Percentiles rank a stretch among this genome's conserved stretches.
Evolutionary conservation across 2,113 vertebrate genomes (phyloP).

Genomic region (Thermophis baileyi): DNA sequence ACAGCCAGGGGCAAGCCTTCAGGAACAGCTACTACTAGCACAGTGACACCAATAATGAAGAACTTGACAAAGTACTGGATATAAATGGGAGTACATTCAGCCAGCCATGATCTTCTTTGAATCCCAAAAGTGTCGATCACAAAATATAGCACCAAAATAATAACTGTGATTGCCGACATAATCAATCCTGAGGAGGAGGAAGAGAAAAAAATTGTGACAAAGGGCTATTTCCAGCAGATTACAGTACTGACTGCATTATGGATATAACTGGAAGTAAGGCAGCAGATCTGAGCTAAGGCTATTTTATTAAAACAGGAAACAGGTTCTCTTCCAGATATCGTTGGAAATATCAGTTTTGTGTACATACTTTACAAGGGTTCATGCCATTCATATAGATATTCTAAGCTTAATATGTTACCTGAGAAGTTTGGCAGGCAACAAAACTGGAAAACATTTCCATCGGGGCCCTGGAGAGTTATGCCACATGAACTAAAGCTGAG

Average conservation of each 20-base stretch:
- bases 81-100: conserved; percentile 92
- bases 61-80: conserved; percentile 98
- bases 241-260: not conserved
- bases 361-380: not conserved
- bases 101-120: conserved; percentile 76
- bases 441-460: not conserved
- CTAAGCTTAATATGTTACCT: not conserved
- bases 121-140: conserved; percentile 88
- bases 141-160: conserved; percentile 94
- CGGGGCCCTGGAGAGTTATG: not conserved
- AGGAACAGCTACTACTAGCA: conserved; percentile 93
- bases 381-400: not conserved
- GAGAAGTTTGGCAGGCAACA: not conserved
- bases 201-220: not conserved
- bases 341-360: not conserved
- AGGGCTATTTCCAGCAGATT: not conserved
- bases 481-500: not conserved
- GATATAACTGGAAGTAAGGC: not conserved
- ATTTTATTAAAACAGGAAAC: not conserved
- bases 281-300: not conserved
- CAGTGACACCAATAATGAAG: conserved; percentile 96
- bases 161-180: conserved; percentile 91
- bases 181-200: conserved; percentile 78
- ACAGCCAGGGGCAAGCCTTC: conserved; percentile 94
- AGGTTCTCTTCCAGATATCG: not conserved